phyloP scores from a whole-genome alignment of 2,888 invertebrate species.

The Crioceris asparagi region DNA sequence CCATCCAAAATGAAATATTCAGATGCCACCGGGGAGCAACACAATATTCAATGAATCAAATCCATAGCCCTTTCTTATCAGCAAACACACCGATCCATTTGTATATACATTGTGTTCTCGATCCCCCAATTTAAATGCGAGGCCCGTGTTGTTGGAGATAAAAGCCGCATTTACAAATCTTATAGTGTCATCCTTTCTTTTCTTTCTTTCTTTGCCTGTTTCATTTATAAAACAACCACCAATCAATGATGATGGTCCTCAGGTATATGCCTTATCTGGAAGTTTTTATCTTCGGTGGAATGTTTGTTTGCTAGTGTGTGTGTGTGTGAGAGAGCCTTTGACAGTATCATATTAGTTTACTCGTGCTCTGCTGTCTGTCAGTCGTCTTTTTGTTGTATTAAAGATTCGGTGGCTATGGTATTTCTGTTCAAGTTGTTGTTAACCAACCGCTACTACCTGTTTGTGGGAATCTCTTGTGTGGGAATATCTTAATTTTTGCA shows the following conservation, averaged over 20 bases:
- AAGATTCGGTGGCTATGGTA: too few relatives aligned
- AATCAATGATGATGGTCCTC: constrained; percentile 19
- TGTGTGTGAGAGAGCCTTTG: too few relatives aligned
- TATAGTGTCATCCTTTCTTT: constrained; percentile 19
- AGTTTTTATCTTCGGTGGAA: constrained; percentile 17
- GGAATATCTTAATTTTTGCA: too few relatives aligned
- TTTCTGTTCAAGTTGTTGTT: too few relatives aligned
- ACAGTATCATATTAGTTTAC: constrained; percentile 21
- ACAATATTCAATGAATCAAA: too few relatives aligned
- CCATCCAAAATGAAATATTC: too few relatives aligned
- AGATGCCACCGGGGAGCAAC: too few relatives aligned
- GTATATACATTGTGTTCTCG: neutral
- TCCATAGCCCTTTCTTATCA: neutral
- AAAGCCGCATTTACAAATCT: constrained; percentile 19
- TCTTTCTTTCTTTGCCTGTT: constrained; percentile 13
- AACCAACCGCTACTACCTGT: too few relatives aligned
- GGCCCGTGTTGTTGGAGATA: constrained; percentile 8
- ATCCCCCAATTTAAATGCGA: constrained; percentile 5
- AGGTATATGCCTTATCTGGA: constrained; percentile 14
- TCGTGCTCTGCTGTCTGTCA: constrained; percentile 7
- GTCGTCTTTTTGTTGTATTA: too few relatives aligned
- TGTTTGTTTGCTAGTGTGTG: constrained; percentile 18
- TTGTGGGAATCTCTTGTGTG: too few relatives aligned
- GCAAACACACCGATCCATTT: neutral
- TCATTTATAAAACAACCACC: too few relatives aligned